These are phyloP conservation scores for Sebastes oblongus DNA, from an alignment of 2,797 vertebrate genomes.

Conservation along the genomic window DNA sequence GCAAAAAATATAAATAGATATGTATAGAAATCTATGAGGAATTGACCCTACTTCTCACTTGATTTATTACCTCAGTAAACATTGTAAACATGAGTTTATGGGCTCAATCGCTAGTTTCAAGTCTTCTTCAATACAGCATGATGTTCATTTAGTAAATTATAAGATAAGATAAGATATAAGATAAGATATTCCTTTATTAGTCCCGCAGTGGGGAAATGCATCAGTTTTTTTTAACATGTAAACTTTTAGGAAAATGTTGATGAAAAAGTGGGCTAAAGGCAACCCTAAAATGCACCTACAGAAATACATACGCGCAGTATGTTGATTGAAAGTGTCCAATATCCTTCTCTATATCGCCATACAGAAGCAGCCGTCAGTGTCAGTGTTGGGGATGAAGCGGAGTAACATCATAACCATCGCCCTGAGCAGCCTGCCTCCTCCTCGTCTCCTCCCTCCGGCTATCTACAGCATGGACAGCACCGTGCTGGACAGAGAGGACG, in stretches of 20 bases:
- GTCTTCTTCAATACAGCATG: too few species aligned
- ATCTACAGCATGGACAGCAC: slow-evolving; percentile 83
- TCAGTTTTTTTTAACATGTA: too few species aligned
- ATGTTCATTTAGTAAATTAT: too few species aligned
- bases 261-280: rapidly evolving
- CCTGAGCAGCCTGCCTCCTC: slow-evolving; percentile 80
- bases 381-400: slow-evolving; percentile 79
- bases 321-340: neutral
- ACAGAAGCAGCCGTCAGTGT: slow-evolving; percentile 75
- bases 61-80: too few species aligned
- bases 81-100: too few species aligned
- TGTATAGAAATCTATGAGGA: too few species aligned
- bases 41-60: too few species aligned
- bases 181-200: too few species aligned
- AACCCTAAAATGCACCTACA: neutral
- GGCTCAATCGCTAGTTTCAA: too few species aligned
- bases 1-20: too few species aligned
- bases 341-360: neutral
- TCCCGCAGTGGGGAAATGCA: too few species aligned
- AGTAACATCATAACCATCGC: slow-evolving; percentile 86
- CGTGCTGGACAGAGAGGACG: slow-evolving; percentile 82
- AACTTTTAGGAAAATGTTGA: neutral
- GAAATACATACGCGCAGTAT: rapidly evolving
- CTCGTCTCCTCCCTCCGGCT: slow-evolving; percentile 79
- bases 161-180: too few species aligned